Percentiles rank a stretch among this genome's conserved stretches.
phyloP scores from a whole-genome alignment of 2,113 vertebrate species.

The Glaucidium brasilianum region DNA sequence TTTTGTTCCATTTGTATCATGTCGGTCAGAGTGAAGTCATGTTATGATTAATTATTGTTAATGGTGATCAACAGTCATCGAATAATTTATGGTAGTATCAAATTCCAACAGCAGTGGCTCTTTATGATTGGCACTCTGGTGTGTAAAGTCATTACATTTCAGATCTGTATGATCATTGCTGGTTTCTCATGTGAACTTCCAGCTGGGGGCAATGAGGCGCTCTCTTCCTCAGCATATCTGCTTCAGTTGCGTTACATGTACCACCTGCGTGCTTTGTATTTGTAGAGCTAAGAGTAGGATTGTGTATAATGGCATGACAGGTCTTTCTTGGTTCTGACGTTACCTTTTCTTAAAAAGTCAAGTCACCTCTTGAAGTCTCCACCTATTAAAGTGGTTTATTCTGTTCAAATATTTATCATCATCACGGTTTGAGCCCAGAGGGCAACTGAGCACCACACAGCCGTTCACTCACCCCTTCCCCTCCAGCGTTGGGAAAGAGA shows the following conservation, averaged over 20 bases:
- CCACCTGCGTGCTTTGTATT: neutral
- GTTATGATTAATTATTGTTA: neutral
- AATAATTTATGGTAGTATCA: neutral
- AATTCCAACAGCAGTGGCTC: neutral
- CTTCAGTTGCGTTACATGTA: neutral
- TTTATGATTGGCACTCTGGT: neutral
- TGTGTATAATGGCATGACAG: neutral
- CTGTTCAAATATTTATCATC: neutral
- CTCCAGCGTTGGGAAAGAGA: too few species aligned
- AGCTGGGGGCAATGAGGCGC: fast-evolving
- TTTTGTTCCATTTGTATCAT: neutral
- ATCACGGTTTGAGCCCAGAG: too few species aligned
- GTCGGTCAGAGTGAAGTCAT: neutral
- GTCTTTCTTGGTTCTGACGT: neutral
- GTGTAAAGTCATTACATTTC: neutral
- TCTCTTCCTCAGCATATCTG: neutral
- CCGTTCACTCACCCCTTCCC: too few species aligned
- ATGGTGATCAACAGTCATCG: neutral
- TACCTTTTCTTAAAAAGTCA: neutral
- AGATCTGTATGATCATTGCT: fast-evolving
- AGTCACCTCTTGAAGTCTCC: neutral
- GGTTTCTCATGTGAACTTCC: neutral
- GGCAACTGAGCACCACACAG: too few species aligned
- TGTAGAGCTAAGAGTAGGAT: neutral
- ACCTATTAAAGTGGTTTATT: neutral